Base-by-base conservation (phyloP, 2,888 invertebrate genomes). In the Drosophila meridiana region DNA sequence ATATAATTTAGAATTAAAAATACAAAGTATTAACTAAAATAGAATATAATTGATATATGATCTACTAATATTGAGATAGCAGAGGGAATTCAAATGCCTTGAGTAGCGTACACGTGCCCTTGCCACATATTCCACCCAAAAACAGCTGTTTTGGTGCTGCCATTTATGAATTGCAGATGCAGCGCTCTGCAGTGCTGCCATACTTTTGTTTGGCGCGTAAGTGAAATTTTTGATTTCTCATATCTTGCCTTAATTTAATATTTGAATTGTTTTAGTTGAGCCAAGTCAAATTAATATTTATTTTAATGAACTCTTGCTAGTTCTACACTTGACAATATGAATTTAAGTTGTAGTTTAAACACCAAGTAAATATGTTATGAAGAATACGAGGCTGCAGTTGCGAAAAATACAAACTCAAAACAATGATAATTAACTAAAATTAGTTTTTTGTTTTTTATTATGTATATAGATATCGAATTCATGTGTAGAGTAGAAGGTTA, bases 391-490 rank as follows among this genome's bases (percentile, higher is more conserved):
- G 20, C 20, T 20, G 20, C 20, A 20, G 20, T 20, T 13, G 13
- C 1, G 38, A 1, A 36, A 38, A 4, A 38, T 0, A 38, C 11
- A 42, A 5, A 20, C 20, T 20, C 40, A 14, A 5, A 42, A 7
- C 1, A 42, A 42, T 42, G 7, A n/a, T n/a, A 42, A 7, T 42
- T 42, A 0, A 20, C 20, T 20, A 20, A 20, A 20, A 20, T 20
- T 32, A 32, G 38, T 56, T 48, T 30, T 59, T 67, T 78, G 47
- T 60, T 53, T 45, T 34, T 59, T 74, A 78, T 28, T 48, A 52
- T 58, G 53, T 64, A 59, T 74, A 70, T 74, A 70, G 70, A 61
- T 74, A 52, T 63, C 50, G 74, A 47, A 77, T 73, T 78, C 68
- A 56, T 78, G 58, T 78, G 55, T 59, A 56, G 55, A 74, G 47